Evolutionary conservation across 2,797 vertebrate species (phyloP).

Genomic region (Gallinago nigripennis): DNA sequence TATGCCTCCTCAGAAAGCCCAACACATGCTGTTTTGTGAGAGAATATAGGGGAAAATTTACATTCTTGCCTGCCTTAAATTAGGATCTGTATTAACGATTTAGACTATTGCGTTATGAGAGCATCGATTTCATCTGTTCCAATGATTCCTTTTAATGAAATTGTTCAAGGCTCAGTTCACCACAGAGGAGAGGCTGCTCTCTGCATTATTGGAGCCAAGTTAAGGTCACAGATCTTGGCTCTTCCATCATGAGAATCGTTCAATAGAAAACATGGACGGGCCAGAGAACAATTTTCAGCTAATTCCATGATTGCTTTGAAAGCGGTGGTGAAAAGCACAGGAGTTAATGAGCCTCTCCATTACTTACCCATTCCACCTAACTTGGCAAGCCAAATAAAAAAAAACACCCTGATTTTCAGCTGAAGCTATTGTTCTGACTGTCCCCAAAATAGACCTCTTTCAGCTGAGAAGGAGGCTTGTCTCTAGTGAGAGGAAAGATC

Average conservation of each 20-base stretch:
- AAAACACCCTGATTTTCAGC: background rate
- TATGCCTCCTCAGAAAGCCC: background rate
- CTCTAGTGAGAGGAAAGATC: background rate
- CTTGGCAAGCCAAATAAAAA: background rate
- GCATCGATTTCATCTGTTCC: conserved; percentile 50
- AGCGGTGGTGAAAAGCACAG: conserved; percentile 10
- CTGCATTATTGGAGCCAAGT: background rate
- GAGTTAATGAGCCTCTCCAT: conserved; percentile 51
- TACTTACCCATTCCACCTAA: conserved; percentile 32
- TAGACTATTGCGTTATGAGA: conserved; percentile 41
- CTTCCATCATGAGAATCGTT: conserved; percentile 7
- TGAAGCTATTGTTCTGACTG: background rate
- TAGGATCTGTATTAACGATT: conserved; percentile 19
- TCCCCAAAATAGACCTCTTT: background rate
- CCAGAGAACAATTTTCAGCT: conserved; percentile 47
- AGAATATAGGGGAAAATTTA: background rate
- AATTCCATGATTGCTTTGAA: conserved; percentile 43
- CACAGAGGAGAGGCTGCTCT: conserved; percentile 32
- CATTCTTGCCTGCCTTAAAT: conserved; percentile 33
- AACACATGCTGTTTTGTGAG: background rate
- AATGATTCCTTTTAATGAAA: conserved; percentile 54
- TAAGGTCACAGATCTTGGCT: conserved; percentile 36
- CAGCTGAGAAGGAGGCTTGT: background rate
- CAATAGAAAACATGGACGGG: conserved; percentile 18
- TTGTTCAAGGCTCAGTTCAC: conserved; percentile 54